phyloP scores from a whole-genome alignment of 2,113 vertebrate genomes.

The Ariopsis seemanni region DNA sequence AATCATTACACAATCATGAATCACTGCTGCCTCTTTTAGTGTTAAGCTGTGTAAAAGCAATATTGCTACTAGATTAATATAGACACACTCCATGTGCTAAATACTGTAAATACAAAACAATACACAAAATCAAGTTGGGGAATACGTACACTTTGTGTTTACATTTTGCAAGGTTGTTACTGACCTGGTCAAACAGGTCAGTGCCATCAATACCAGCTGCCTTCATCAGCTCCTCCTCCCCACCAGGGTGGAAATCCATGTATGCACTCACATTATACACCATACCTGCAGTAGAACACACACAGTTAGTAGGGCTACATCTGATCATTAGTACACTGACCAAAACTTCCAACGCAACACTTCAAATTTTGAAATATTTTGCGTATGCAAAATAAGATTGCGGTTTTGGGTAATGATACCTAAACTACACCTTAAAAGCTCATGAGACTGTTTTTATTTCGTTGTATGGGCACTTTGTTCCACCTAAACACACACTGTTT shows the following conservation, averaged over 20 bases:
- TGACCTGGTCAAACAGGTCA: conserved; percentile 94
- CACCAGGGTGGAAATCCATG: conserved; percentile 97
- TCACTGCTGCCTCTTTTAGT: too few species aligned
- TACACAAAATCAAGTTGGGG: neutral
- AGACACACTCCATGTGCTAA: neutral
- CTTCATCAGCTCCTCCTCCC: conserved; percentile 92
- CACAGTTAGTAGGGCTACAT: neutral
- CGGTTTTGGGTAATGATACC: too few species aligned
- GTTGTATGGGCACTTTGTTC: too few species aligned
- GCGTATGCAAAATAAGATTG: too few species aligned
- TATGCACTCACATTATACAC: conserved; percentile 94
- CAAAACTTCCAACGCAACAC: too few species aligned
- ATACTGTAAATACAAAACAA: neutral
- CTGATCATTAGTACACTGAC: too few species aligned
- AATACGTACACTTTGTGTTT: neutral
- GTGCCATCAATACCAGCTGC: conserved; percentile 92
- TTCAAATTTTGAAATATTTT: too few species aligned
- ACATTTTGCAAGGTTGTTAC: neutral
- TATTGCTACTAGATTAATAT: neutral
- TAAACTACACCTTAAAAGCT: too few species aligned
- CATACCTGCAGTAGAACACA: conserved; percentile 74
- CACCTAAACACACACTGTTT: too few species aligned
- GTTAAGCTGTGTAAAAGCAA: neutral
- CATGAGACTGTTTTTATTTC: too few species aligned
- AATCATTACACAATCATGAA: neutral